Conservation (phyloP, 2,113 vertebrate species). For the Oreochromis spilurus region DNA sequence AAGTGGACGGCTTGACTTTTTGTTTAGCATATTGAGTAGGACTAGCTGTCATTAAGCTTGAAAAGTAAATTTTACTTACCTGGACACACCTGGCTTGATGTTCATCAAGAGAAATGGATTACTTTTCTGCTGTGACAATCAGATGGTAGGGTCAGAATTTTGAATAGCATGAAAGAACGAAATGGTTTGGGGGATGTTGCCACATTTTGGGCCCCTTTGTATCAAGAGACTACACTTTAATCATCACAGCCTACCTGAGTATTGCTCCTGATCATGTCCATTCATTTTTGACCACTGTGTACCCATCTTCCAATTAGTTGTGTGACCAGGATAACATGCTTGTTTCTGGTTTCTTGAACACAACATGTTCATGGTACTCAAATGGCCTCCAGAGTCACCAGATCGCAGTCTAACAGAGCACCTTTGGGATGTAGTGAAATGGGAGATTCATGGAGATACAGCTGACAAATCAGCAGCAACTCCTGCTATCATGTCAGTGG, state of each 20-base stretch:
- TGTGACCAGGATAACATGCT: neutral
- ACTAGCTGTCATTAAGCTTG: neutral
- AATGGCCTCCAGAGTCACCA: neutral
- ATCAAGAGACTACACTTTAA: neutral
- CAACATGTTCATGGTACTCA: neutral
- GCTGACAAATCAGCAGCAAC: neutral
- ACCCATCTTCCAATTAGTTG: neutral
- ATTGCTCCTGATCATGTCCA: neutral
- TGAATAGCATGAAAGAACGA: neutral
- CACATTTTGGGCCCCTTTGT: neutral
- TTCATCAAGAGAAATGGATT: neutral
- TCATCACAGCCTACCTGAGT: neutral
- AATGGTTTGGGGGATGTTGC: neutral
- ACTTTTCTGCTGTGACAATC: accelerated
- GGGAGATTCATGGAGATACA: neutral
- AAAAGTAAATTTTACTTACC: neutral
- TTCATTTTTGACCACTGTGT: neutral
- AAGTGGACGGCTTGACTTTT: neutral
- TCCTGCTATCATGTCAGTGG: neutral
- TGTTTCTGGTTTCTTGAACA: neutral
- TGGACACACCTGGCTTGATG: neutral
- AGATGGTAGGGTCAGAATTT: accelerated
- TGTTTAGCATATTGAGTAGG: neutral
- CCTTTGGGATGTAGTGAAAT: neutral
- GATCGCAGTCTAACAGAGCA: neutral